Base-by-base conservation (phyloP, 2,888 invertebrate genomes). In the Achlya flavicornis region DNA sequence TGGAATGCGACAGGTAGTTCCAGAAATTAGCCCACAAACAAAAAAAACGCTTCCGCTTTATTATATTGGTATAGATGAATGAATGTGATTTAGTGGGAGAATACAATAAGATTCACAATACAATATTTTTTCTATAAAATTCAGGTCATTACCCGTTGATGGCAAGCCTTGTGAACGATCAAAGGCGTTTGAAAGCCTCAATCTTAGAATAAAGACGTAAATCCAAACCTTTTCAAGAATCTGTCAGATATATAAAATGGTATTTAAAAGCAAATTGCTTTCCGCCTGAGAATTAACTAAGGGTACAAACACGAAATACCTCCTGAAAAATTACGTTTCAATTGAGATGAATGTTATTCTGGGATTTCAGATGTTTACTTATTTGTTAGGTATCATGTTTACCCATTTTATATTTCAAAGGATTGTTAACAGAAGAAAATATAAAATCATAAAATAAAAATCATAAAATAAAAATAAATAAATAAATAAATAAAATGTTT, bases 131-230 rank as follows among this genome's bases (percentile, higher is more conserved):
- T 77, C 77, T 76, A 73, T 75, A 3, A 76, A 73, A 69, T 74
- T 76, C 70, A 74, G 70, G 73, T 71, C 73, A 72, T 74, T 70
- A 72, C 69, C 74, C 71, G 72, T 76, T 80, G 76, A 78, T 77
- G 74, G 74, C 73, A 66, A 75, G 73, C 70, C 74, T 75, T 77
- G 76, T 77, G 74, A 73, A 70, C 75, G 72, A 67, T 81, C 76
- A 77, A 72, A 71, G 73, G 67, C 66, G 19, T n/a, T 59, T 19
- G 8, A 41, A 19, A 38, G 11, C 16, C 41, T 59, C 59, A 16
- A 41, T 73, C 70, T 73, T 75, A 75, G 72, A 77, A 70, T 64
- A 66, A 64, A 61, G 63, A 68, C 68, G 68, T 68, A 67, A n/a
- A n/a, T n/a, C n/a, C n/a, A n/a, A 74, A 75, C 35, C 38, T 38